Evolutionary conservation across 2,797 vertebrate genomes (phyloP), one percentile per base, ranked within the genome.

Genomic region (Spondyliosoma cantharus): DNA sequence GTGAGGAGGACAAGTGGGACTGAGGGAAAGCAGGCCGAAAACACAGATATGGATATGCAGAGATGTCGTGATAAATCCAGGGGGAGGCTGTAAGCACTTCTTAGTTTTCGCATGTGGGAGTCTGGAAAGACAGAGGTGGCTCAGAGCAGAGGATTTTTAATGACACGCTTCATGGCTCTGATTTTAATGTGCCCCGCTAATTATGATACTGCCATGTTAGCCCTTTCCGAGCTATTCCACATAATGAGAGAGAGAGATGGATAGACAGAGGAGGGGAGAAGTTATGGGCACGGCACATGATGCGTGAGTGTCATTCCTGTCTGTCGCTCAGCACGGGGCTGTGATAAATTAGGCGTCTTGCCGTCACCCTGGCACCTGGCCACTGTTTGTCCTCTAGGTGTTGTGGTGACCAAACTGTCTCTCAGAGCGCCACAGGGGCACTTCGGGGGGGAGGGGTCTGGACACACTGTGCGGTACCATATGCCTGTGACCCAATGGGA

Each of bases 321-420:
- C 66, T 88, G 86, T 80, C 65, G 11, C 77, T 78, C 71, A 73
- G 82, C 24, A 16, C 25, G 50, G 24, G 53, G 75, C 2, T 5
- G 72, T 78, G 86, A 91, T 83, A 75, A 69, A 71, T 90, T 78
- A 81, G 89, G 72, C 66, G 74, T 85, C 92, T 86, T 1, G 17
- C 68, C 4, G 87, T 89, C 88, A 84, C 78, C 25, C 87, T 89
- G 88, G 91, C 90, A 81, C 79, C 80, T 54, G 81, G 84, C 73
- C 85, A 86, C 66, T 82, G 78, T 92, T 89, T 94, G 91, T 93
- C 88, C 90, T 90, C 74, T 81, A 78, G 82, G 85, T 82, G 87
- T 91, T 89, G 66, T 82, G 64, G 84, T 89, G 86, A 93, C 88
- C 82, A 79, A 83, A 86, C 77, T 46, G 86, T 80, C 66, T 71